These are phyloP conservation scores for Lypha dubia DNA, from an alignment of 2,888 invertebrate species.

Conservation along the genomic window DNA sequence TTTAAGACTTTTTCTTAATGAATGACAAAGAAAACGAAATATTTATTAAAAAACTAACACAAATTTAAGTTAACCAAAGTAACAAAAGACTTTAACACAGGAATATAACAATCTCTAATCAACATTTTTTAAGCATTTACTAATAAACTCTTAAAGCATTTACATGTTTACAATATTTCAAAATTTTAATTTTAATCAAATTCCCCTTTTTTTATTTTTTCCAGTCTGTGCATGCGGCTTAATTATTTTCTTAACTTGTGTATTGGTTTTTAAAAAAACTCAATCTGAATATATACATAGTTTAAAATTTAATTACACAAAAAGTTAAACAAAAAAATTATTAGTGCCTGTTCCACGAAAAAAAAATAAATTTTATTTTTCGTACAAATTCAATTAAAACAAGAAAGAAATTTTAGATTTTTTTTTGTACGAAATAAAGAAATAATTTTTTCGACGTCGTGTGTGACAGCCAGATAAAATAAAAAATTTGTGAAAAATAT, in stretches of 20 bases:
- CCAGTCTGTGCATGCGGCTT: constrained; percentile 84
- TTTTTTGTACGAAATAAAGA: too few species aligned
- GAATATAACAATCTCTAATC: constrained; percentile 73
- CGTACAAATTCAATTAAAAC: too few species aligned
- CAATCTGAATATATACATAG: constrained; percentile 21
- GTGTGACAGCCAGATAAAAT: too few species aligned
- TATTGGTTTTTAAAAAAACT: constrained; percentile 33
- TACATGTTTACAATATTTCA: constrained; percentile 21
- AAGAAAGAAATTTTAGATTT: too few species aligned
- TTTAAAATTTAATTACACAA: constrained; percentile 3
- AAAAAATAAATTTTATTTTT: too few species aligned
- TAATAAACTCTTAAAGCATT: constrained; percentile 7
- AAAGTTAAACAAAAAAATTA: neutral
- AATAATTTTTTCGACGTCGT: too few species aligned
- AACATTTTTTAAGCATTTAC: constrained; percentile 19
- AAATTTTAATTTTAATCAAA: constrained; percentile 39
- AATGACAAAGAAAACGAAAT: constrained; percentile 11
- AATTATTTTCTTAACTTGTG: constrained; percentile 73
- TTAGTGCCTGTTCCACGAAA: too few species aligned
- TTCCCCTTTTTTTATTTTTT: constrained; percentile 75
- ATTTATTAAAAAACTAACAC: constrained; percentile 40
- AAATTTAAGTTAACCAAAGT: constrained; percentile 69
- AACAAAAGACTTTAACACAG: constrained; percentile 80
- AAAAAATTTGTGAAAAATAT: constrained; percentile 4
- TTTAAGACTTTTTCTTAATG: constrained; percentile 77